Percentiles rank a stretch among this genome's conserved stretches.
phyloP scores from a whole-genome alignment of 2,113 vertebrate genomes.

The Bungarus multicinctus region DNA sequence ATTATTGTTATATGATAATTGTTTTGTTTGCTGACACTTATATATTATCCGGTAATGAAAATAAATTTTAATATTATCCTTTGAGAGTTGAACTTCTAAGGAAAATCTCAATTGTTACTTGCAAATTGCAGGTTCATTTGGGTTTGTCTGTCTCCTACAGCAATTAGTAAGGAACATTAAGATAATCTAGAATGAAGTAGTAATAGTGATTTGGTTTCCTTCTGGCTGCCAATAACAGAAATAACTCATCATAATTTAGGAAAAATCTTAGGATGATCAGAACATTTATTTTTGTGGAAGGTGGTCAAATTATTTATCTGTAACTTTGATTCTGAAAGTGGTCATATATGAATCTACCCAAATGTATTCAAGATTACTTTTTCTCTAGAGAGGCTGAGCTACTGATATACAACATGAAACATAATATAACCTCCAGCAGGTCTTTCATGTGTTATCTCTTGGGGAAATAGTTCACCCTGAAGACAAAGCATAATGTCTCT shows the following conservation, averaged over 20 bases:
- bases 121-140: not conserved
- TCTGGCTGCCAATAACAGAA: not conserved
- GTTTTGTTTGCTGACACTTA: not conserved
- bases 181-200: too few species aligned
- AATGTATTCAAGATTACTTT: conserved; percentile 10
- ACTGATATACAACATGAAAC: not conserved
- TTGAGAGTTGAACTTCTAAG: not conserved
- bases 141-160: not conserved
- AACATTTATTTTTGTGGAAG: not conserved
- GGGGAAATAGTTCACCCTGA: conserved; percentile 41
- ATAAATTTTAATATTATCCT: not conserved
- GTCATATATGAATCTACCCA: not conserved
- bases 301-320: not conserved
- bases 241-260: not conserved
- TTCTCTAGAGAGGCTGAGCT: not conserved
- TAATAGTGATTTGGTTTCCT: not conserved
- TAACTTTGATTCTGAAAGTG: not conserved
- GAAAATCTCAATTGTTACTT: not conserved
- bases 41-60: not conserved
- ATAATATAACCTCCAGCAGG: conserved; percentile 14
- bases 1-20: not conserved
- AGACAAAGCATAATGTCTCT: conserved; percentile 26
- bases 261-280: not conserved
- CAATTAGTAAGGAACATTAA: not conserved
- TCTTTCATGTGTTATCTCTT: conserved; percentile 31